Conservation (phyloP, 2,113 vertebrate species). For the Lontra canadensis region DNA sequence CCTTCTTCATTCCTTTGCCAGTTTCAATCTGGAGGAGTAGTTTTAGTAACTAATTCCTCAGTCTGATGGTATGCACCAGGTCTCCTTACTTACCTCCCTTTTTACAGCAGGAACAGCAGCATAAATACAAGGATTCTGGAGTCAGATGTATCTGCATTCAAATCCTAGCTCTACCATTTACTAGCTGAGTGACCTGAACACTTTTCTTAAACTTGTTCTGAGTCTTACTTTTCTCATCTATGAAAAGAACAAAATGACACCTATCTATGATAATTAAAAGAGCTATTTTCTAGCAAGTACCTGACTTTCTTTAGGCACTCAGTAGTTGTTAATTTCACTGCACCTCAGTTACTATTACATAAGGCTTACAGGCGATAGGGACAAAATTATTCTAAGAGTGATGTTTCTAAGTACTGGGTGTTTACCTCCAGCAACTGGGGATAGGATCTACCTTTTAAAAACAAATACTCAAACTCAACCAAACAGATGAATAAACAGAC, state of each 20-base stretch:
- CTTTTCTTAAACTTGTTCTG: background rate
- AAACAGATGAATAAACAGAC: background rate
- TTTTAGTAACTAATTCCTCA: background rate
- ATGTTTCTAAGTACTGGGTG: background rate
- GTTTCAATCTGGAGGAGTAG: background rate
- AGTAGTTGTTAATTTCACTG: background rate
- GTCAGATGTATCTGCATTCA: background rate
- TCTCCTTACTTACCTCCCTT: background rate
- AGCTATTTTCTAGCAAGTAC: constrained; percentile 14
- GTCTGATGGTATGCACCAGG: background rate
- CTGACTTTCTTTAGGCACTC: background rate
- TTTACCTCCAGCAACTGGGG: background rate
- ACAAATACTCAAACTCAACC: background rate
- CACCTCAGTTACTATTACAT: background rate
- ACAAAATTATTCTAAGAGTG: constrained; percentile 16
- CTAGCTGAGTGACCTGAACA: background rate
- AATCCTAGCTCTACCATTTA: background rate
- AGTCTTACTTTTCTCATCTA: background rate
- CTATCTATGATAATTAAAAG: background rate
- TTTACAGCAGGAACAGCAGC: background rate
- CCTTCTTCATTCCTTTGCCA: background rate
- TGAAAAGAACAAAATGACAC: background rate
- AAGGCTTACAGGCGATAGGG: background rate
- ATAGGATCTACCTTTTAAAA: background rate
- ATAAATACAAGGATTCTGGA: background rate